Conservation (phyloP, 2,888 invertebrate species). For the Steinernema scapterisci region DNA sequence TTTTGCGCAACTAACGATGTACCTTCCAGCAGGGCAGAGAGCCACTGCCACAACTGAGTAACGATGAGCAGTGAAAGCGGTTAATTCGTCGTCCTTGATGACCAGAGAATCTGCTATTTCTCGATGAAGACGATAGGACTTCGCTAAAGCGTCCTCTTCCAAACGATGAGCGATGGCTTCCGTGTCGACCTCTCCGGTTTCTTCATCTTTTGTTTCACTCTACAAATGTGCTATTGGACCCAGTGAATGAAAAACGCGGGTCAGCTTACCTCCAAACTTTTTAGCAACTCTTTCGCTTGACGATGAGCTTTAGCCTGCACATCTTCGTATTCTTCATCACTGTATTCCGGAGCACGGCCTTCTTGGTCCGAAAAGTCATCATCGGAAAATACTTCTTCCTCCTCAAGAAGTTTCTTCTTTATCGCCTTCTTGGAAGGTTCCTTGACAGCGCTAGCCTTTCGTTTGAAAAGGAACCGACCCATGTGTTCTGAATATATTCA, state of each 20-base stretch:
- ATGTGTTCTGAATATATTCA: not conserved
- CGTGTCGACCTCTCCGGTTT: conserved; percentile 37
- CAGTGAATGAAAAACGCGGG: not conserved
- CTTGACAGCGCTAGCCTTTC: not conserved
- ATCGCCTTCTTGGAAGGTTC: not conserved
- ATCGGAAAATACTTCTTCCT: conserved; percentile 45
- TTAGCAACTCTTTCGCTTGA: conserved; percentile 57
- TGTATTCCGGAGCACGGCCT: conserved; percentile 23
- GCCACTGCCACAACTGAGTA: conserved; percentile 47
- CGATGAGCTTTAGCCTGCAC: conserved; percentile 53
- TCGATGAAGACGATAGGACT: conserved; percentile 47
- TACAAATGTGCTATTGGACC: not conserved
- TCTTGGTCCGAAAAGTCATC: conserved; percentile 33
- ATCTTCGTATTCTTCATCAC: conserved; percentile 58
- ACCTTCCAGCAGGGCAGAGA: conserved; percentile 54
- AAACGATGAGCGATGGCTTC: conserved; percentile 45
- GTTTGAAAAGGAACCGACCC: conserved; percentile 24
- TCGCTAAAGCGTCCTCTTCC: conserved; percentile 49
- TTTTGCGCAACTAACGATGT: conserved; percentile 59
- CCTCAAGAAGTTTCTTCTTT: not conserved
- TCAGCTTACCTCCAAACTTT: conserved; percentile 53
- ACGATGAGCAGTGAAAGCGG: conserved; percentile 54
- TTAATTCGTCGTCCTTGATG: conserved; percentile 50
- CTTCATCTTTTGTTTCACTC: conserved; percentile 30
- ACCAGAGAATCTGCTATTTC: conserved; percentile 51